Conservation (phyloP, 2,113 vertebrate genomes). For the Maccullochella peelii region DNA sequence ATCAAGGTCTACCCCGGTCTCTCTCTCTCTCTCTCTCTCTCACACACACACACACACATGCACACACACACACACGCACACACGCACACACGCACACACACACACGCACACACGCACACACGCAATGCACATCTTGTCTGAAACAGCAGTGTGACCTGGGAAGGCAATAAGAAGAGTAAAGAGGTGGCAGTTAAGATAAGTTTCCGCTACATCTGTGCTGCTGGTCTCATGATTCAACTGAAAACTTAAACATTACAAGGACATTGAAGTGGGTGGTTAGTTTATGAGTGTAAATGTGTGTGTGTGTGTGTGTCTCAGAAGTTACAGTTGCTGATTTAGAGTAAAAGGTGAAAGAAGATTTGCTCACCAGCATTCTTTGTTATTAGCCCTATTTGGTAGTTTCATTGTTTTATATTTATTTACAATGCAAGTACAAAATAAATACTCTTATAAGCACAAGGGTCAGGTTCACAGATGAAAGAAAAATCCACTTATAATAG, state of each 20-base stretch:
- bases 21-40: background rate
- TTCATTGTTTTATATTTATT: background rate
- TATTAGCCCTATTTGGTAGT: too few species aligned
- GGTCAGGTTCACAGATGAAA: background rate
- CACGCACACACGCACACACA: conserved; percentile 21
- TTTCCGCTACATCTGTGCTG: background rate
- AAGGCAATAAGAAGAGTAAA: background rate
- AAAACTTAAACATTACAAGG: background rate
- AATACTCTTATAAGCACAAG: background rate
- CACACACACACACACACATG: background rate
- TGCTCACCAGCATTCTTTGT: background rate
- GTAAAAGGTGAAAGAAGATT: background rate
- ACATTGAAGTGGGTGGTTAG: background rate
- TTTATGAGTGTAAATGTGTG: background rate
- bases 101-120: background rate
- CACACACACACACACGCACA: conserved; percentile 25
- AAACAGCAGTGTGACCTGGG: conserved; percentile 51
- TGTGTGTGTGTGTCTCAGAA: background rate
- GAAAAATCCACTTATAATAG: too few species aligned
- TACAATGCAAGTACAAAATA: background rate
- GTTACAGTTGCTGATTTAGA: background rate
- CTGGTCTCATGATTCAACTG: background rate
- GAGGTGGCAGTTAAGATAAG: conserved; percentile 9
- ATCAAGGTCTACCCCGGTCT: conserved; percentile 62
- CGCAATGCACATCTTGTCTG: background rate